Percentiles rank a stretch among this genome's conserved stretches.
These are phyloP conservation scores for Nycticryphes semicollaris DNA, from an alignment of 2,113 vertebrate genomes.

Conservation along the genomic window DNA sequence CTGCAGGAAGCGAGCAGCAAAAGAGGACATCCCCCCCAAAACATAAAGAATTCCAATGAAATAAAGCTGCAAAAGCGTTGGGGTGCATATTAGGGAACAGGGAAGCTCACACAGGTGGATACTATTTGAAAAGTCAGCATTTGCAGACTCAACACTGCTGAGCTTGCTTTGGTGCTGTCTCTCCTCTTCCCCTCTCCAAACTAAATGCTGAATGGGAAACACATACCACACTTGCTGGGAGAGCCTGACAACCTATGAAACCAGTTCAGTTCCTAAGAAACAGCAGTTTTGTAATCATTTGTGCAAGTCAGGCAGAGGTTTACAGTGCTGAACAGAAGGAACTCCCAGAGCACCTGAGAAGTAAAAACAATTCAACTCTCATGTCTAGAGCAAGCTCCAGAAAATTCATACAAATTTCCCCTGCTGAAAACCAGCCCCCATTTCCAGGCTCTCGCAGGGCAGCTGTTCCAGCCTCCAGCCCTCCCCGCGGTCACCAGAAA, in stretches of 20 bases:
- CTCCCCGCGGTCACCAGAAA: background rate
- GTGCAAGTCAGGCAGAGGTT: conserved; percentile 24
- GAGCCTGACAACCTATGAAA: background rate
- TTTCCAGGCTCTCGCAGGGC: background rate
- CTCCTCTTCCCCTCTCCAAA: background rate
- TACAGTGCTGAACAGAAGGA: background rate
- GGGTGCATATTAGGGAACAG: accelerated
- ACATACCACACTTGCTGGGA: background rate
- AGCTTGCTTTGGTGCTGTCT: background rate
- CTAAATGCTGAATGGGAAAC: background rate
- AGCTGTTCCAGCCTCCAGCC: background rate
- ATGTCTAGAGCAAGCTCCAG: background rate
- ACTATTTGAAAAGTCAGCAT: background rate
- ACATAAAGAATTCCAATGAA: background rate
- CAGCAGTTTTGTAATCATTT: conserved; percentile 15
- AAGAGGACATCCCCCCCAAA: background rate
- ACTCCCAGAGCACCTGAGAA: background rate
- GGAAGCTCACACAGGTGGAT: background rate
- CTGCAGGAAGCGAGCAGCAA: background rate
- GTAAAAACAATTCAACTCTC: background rate
- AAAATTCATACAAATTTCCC: background rate
- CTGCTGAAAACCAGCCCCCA: background rate
- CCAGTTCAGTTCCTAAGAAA: background rate
- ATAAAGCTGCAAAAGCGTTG: background rate
- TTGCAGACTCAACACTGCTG: background rate